Base-by-base conservation (phyloP, 2,797 vertebrate genomes). In the Synaphobranchus kaupii region DNA sequence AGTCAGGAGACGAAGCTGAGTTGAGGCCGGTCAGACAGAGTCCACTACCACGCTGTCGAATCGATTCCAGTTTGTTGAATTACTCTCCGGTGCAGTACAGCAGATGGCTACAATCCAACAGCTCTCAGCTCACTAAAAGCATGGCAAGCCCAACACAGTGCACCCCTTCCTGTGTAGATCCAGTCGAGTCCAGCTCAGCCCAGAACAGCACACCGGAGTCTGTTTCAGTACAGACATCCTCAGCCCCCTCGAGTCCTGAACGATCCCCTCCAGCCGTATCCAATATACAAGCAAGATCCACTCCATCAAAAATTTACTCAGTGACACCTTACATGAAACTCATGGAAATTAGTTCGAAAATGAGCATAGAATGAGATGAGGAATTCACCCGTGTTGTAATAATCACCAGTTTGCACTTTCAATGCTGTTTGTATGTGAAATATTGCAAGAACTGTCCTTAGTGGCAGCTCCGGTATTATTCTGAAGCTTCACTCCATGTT, bases 271-370 rank as follows among this genome's bases (percentile, higher is more conserved):
- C 88, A 15, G 81, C 89, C 4, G 47, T 28, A 2, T 78, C 84
- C 8, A 88, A 82, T 20, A 83, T 86, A 56, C 87, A 44, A 87
- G 85, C 88, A 0, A 93, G 95, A 92, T 93, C 94, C 0, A 90
- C 89, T 84, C 88, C 92, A 9, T 83, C 93, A 78, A 93, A 92
- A 89, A 93, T 94, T 9, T 97, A 96, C 90, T 39, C 39, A 39
- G 39, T 39, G 39, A 96, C 96, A 0, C 98, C 98, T 0, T 99
- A 98, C 92, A 96, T 97, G 91, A 97, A 96, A 90, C 97, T 99
- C 80, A 92, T 98, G 96, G 98, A 99, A 91, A 94, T 96, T 0
- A 96, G 95, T 63, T 90, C 94, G 22, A 97, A 96, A 52, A 95
- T 94, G 10, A 94, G 94, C 54, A 91, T 91, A 39, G 94, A 96